Conservation (phyloP, 2,797 vertebrate species). For the Acanthis flammea region DNA sequence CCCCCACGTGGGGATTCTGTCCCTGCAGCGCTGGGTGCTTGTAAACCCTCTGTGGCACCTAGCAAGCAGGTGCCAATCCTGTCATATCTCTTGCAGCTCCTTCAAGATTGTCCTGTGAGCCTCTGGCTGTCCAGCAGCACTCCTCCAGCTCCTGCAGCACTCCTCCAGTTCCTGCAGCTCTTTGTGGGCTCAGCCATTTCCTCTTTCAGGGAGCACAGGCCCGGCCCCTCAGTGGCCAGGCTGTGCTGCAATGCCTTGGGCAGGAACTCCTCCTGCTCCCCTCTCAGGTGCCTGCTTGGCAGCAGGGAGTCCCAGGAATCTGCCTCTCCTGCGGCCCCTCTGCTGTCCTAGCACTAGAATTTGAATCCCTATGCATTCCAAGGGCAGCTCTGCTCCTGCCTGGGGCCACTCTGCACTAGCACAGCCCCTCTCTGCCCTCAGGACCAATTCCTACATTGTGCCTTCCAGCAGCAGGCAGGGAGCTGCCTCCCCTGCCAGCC, state of each 20-base stretch:
- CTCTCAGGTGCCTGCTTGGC: background rate
- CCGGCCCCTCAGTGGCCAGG: background rate
- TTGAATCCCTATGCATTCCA: background rate
- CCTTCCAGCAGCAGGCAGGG: background rate
- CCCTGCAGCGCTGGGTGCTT: accelerated
- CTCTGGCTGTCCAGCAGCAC: background rate
- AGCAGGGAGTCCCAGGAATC: background rate
- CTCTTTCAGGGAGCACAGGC: background rate
- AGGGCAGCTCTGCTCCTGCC: background rate
- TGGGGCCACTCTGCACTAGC: background rate
- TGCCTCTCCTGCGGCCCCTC: background rate
- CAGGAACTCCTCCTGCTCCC: background rate
- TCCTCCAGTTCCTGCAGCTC: background rate
- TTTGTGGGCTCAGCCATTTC: background rate
- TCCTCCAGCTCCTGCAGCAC: background rate
- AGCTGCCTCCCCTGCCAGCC: background rate
- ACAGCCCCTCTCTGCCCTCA: background rate
- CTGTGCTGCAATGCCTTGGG: background rate
- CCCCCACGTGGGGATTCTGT: accelerated
- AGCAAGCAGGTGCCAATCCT: background rate
- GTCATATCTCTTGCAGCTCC: conserved; percentile 79
- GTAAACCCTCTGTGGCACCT: accelerated
- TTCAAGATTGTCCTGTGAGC: conserved; percentile 96
- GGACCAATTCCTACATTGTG: background rate
- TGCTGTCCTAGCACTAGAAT: background rate